Conservation (phyloP, 1,140 invertebrate genomes). For the Melitaea cinxia region DNA sequence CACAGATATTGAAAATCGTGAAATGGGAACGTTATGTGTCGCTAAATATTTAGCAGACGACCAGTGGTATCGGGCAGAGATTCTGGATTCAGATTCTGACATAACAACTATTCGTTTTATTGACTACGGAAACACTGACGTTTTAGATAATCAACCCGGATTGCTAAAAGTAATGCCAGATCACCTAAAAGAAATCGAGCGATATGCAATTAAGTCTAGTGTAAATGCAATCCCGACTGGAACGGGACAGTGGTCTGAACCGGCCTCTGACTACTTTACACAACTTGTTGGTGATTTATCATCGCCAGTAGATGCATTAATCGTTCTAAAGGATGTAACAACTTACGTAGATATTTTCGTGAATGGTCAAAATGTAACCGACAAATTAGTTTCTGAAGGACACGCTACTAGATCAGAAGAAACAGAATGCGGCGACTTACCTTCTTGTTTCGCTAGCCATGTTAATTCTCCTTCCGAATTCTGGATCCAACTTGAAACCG, state of each 20-base stretch:
- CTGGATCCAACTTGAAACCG: conserved; percentile 86
- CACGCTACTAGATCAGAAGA: conserved; percentile 78
- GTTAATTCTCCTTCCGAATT: conserved; percentile 86
- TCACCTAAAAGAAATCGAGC: conserved; percentile 76
- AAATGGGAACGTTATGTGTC: conserved; percentile 86
- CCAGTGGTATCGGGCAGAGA: conserved; percentile 90
- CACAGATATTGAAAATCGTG: conserved; percentile 79
- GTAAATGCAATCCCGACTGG: conserved; percentile 85
- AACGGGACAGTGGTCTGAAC: conserved; percentile 85
- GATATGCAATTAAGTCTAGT: conserved; percentile 84
- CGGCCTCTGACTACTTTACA: conserved; percentile 83
- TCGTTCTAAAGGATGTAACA: conserved; percentile 83
- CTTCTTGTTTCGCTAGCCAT: conserved; percentile 85
- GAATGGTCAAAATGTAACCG: conserved; percentile 83
- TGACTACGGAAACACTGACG: conserved; percentile 91
- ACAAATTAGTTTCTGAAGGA: conserved; percentile 82
- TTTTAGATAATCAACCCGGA: conserved; percentile 82
- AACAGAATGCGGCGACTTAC: conserved; percentile 74
- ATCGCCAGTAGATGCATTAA: conserved; percentile 75
- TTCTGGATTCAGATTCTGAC: conserved; percentile 87
- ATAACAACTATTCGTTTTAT: conserved; percentile 90
- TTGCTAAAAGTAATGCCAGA: conserved; percentile 84
- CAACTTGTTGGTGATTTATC: conserved; percentile 71
- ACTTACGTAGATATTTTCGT: conserved; percentile 86
- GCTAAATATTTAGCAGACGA: conserved; percentile 88